A percentile compares a stretch with the other conserved stretches of the same genome.
phyloP scores from a whole-genome alignment of 1,140 invertebrate species.

The Cotesia chilonis region DNA sequence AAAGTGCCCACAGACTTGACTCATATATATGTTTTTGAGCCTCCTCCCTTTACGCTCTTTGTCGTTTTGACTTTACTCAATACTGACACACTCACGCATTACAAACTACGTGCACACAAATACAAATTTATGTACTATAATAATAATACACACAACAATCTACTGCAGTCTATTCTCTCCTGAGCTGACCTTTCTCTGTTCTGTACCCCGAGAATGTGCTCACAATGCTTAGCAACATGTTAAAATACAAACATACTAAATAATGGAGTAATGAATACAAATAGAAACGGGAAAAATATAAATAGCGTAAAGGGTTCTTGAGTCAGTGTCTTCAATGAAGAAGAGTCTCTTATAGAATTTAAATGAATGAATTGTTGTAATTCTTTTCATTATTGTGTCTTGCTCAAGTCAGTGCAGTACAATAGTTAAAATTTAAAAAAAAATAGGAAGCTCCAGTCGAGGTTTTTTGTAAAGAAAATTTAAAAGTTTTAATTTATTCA shows the following conservation, averaged over 20 bases:
- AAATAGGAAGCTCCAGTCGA: not conserved
- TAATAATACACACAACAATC: too few species aligned
- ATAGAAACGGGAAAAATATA: constrained; percentile 3
- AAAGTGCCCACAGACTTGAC: not conserved
- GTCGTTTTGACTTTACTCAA: not conserved
- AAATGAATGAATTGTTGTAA: not conserved
- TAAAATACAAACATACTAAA: not conserved
- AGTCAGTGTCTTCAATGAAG: too few species aligned
- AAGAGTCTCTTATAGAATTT: not conserved
- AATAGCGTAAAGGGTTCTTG: constrained; percentile 1
- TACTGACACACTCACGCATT: not conserved
- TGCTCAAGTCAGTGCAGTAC: too few species aligned
- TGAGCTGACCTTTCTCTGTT: not conserved
- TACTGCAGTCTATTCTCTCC: not conserved
- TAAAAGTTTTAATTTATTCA: not conserved
- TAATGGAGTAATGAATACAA: constrained; percentile 1
- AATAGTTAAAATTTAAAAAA: not conserved
- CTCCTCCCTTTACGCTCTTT: not conserved
- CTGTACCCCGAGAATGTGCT: constrained; percentile 15
- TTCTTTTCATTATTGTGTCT: not conserved
- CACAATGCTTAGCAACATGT: not conserved
- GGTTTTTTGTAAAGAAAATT: not conserved
- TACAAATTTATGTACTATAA: too few species aligned
- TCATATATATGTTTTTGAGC: not conserved
- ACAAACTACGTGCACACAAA: not conserved